phyloP scores from a whole-genome alignment of 2,113 vertebrate species.

The Dasyprocta punctata region DNA sequence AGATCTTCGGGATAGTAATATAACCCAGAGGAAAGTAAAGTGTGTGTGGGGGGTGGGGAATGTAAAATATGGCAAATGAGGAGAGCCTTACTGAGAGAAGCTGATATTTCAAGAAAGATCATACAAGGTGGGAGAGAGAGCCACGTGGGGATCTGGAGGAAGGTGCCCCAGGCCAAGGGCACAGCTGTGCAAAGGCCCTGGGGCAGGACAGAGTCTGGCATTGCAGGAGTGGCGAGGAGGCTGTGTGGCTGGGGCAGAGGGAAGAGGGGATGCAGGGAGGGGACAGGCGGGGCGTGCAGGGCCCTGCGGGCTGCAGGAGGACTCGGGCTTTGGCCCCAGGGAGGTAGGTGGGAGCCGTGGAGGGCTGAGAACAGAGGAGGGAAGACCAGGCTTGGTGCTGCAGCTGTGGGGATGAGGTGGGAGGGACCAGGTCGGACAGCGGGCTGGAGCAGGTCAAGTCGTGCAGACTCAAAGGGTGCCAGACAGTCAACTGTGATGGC shows the following conservation, averaged over 20 bases:
- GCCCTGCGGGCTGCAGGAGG: neutral
- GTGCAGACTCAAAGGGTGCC: neutral
- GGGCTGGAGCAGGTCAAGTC: neutral
- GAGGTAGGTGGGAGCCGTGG: neutral
- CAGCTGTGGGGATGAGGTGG: neutral
- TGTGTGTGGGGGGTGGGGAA: neutral
- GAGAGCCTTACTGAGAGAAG: neutral
- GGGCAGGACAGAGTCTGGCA: rapidly evolving
- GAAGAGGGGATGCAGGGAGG: neutral
- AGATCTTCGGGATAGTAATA: neutral
- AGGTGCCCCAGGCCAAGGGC: neutral
- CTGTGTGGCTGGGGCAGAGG: neutral
- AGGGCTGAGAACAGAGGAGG: neutral
- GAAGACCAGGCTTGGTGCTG: neutral
- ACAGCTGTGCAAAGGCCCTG: slow-evolving; percentile 31
- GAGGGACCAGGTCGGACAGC: neutral
- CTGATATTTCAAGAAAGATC: neutral
- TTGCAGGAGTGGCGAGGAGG: neutral
- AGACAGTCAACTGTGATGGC: neutral
- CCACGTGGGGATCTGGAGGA: no score
- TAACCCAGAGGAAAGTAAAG: neutral
- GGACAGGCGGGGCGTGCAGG: neutral
- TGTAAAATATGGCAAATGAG: neutral
- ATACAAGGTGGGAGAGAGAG: neutral
- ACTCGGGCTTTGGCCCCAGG: neutral